Evolutionary conservation across 2,113 vertebrate species (phyloP).

Genomic region (Trematomus loennbergii): DNA sequence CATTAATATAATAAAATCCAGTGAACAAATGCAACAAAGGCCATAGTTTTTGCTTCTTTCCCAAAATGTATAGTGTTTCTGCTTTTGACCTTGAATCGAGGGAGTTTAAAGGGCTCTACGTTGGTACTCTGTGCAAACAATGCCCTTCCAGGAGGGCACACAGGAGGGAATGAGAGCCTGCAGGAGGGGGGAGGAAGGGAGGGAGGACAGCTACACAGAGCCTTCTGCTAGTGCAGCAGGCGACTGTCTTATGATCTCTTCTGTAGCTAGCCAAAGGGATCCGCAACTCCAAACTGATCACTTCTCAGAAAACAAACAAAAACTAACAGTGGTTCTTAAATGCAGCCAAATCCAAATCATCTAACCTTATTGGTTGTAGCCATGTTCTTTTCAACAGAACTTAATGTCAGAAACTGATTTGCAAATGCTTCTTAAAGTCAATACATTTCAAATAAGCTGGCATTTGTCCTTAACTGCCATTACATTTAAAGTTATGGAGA

Average conservation of each 20-base stretch:
- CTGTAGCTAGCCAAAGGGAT: slow-evolving; percentile 14
- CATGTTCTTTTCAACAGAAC: neutral
- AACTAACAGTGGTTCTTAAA: neutral
- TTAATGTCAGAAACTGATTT: neutral
- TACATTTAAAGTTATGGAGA: neutral
- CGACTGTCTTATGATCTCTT: slow-evolving; percentile 18
- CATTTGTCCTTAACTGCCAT: neutral
- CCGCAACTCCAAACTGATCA: slow-evolving; percentile 13
- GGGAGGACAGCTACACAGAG: slow-evolving; percentile 5
- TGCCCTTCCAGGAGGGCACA: slow-evolving; percentile 76
- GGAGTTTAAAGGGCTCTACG: slow-evolving; percentile 39
- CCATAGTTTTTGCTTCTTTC: neutral
- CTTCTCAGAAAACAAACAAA: slow-evolving; percentile 29
- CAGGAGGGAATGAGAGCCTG: slow-evolving; percentile 36
- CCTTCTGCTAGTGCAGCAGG: too few relatives aligned
- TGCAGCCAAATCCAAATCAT: slow-evolving; percentile 8
- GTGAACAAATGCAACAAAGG: neutral
- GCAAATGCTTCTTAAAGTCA: neutral
- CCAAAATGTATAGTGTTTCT: neutral
- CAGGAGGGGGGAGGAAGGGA: slow-evolving; percentile 28
- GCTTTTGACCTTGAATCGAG: slow-evolving; percentile 56
- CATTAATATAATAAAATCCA: slow-evolving; percentile 3
- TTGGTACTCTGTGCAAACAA: slow-evolving; percentile 64
- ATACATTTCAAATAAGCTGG: neutral
- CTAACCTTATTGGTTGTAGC: neutral